Evolutionary conservation across 1,140 invertebrate genomes (phyloP).

Genomic region (Zaprionus africanus): DNA sequence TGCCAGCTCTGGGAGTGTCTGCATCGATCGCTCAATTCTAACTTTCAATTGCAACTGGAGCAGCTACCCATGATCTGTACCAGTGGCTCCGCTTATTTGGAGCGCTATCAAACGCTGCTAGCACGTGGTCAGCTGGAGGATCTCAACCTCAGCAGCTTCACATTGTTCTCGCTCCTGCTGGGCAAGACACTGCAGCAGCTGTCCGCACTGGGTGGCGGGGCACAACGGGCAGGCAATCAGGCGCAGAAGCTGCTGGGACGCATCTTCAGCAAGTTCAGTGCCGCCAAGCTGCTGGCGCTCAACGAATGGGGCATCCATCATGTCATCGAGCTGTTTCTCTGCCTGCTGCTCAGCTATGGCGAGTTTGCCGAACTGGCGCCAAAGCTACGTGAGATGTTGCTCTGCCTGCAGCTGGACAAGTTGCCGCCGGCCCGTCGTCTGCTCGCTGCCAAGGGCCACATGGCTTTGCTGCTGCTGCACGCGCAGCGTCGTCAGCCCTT

Average conservation of each 20-base stretch:
- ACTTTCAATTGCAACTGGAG: slow-evolving; percentile 59
- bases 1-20: slow-evolving; percentile 80
- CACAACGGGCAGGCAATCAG: slow-evolving; percentile 45
- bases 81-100: slow-evolving; percentile 69
- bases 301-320: slow-evolving; percentile 83
- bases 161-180: slow-evolving; percentile 65
- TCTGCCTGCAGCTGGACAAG: slow-evolving; percentile 73
- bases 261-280: slow-evolving; percentile 82
- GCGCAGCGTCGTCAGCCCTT: slow-evolving; percentile 55
- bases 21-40: slow-evolving; percentile 76
- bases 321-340: slow-evolving; percentile 77
- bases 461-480: slow-evolving; percentile 73
- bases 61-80: slow-evolving; percentile 56
- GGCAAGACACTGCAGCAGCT: slow-evolving; percentile 61
- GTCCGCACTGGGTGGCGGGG: slow-evolving; percentile 8
- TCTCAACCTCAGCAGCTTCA: slow-evolving; percentile 77
- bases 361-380: slow-evolving; percentile 61
- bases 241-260: slow-evolving; percentile 75
- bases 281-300: slow-evolving; percentile 73
- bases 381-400: slow-evolving; percentile 72
- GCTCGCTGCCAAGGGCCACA: slow-evolving; percentile 76
- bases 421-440: slow-evolving; percentile 54
- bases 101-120: slow-evolving; percentile 64
- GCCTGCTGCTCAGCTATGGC: slow-evolving; percentile 56
- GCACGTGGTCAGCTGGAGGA: slow-evolving; percentile 52